Conservation (phyloP, 37 sponge, comb jelly and placozoan species). For the Lycopodina hypogea region DNA sequence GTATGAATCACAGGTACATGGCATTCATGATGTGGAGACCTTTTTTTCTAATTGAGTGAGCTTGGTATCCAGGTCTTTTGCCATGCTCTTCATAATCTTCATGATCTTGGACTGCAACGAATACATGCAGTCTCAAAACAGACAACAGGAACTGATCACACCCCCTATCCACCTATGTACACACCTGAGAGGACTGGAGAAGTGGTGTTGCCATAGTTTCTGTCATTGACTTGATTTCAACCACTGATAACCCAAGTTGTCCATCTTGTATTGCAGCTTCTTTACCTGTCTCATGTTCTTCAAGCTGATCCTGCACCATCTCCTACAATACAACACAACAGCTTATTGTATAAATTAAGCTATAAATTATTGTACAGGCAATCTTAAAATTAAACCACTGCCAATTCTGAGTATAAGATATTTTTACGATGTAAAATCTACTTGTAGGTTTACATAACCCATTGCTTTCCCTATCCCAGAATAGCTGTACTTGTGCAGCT, state of each 20-base stretch:
- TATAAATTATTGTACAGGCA: too few species aligned
- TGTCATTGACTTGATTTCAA: slow-evolving; percentile 41
- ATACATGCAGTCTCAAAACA: too few species aligned
- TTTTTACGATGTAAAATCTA: background rate
- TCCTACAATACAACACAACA: too few species aligned
- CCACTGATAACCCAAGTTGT: slow-evolving; percentile 21
- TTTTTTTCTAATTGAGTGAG: slow-evolving; percentile 43
- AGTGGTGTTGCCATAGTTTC: background rate
- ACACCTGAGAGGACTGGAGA: background rate
- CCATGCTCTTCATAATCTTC: slow-evolving; percentile 28
- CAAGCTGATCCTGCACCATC: too few species aligned
- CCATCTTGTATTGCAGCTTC: background rate
- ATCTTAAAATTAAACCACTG: too few species aligned
- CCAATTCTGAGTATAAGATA: too few species aligned
- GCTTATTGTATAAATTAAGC: too few species aligned
- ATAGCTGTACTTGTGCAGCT: too few species aligned
- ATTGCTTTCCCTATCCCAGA: background rate
- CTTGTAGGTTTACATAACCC: background rate
- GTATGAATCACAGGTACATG: too few species aligned
- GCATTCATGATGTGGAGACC: background rate
- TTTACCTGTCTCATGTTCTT: background rate
- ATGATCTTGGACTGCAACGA: slow-evolving; percentile 11
- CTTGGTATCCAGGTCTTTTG: slow-evolving; percentile 16
- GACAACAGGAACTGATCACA: background rate
- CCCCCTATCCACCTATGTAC: background rate